Evolutionary conservation across 2,888 invertebrate species (phyloP).

Genomic region (Fabriciana adippe): DNA sequence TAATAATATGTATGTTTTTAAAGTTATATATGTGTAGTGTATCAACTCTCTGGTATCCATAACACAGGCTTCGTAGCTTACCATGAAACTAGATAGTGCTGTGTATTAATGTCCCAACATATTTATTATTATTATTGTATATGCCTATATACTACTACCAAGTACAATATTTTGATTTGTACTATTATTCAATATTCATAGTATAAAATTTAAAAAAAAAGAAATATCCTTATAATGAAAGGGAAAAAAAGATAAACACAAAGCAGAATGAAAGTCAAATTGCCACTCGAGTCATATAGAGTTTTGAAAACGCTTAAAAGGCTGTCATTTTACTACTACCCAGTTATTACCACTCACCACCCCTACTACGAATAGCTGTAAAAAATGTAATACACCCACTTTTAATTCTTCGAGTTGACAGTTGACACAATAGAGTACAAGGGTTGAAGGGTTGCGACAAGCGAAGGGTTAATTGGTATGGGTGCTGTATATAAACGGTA

Average conservation of each 20-base stretch:
- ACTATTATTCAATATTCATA: not conserved
- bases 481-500: slow-evolving; percentile 55
- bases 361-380: slow-evolving; percentile 59
- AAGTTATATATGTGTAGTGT: too few relatives aligned
- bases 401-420: slow-evolving; percentile 74
- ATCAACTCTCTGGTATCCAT: too few relatives aligned
- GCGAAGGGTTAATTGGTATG: slow-evolving; percentile 77
- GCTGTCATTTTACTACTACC: slow-evolving; percentile 60
- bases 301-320: slow-evolving; percentile 52
- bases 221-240: too few relatives aligned
- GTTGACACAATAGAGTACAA: slow-evolving; percentile 77
- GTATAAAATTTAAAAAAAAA: not conserved
- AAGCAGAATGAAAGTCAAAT: slow-evolving; percentile 22
- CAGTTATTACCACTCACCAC: slow-evolving; percentile 68
- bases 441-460: slow-evolving; percentile 75
- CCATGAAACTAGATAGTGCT: too few relatives aligned
- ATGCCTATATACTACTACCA: too few relatives aligned
- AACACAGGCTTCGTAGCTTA: too few relatives aligned
- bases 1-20: too few relatives aligned
- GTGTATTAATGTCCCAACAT: too few relatives aligned
- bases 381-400: slow-evolving; percentile 72
- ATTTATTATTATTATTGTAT: too few relatives aligned
- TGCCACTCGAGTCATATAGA: slow-evolving; percentile 25
- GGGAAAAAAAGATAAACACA: not conserved
- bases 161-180: not conserved